Base-by-base conservation (phyloP, 1,140 invertebrate genomes). In the Hycleus cichorii region DNA sequence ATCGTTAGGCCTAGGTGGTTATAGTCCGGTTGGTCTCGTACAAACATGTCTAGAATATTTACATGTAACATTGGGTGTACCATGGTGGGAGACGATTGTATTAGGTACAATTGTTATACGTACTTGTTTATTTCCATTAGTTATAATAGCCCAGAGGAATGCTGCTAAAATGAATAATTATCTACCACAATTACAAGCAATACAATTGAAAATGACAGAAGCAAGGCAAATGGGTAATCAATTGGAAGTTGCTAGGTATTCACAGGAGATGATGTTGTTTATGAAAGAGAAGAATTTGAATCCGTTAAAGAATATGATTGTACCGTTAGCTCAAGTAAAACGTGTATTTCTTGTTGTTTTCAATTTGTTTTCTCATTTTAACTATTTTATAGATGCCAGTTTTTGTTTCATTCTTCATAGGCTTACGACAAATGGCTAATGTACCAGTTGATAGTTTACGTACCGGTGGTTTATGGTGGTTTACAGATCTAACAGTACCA, bases 351-450 rank as follows among this genome's bases (percentile, higher is more conserved):
- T n/a, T 44, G 18, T 18, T 18, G 18, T 18, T 54, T 43, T 46
- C 44, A 57, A 32, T 49, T 40, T 25, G 47, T 56, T 57, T 53
- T 24, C 58, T 53, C 57, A 8, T 57, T 49, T 11, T 12, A 40
- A 42, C 0, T 38, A 50, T 62, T 49, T 75, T 78, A 27, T 69
- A 91, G 87, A 77, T 87, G 7, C 93, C 94, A 0, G 71, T 97
- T 4, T 97, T 98, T 72, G 75, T 97, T 40, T 94, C 93, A 5
- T 89, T 95, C 70, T 97, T 96, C 69, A 78, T 91, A 69, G 91
- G 83, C 0, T 72, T 98, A 8, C 78, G 89, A 69, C 69, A 76
- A 60, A 96, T 98, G 93, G 83, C 92, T 0, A 88, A 86, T 67
- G 76, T 86, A 7, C 95, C 93, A 2, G 85, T 98, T 8, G 89